Evolutionary conservation across 2,797 vertebrate species (phyloP), one percentile per base, ranked within the genome.

Genomic region (Channallabes apus): DNA sequence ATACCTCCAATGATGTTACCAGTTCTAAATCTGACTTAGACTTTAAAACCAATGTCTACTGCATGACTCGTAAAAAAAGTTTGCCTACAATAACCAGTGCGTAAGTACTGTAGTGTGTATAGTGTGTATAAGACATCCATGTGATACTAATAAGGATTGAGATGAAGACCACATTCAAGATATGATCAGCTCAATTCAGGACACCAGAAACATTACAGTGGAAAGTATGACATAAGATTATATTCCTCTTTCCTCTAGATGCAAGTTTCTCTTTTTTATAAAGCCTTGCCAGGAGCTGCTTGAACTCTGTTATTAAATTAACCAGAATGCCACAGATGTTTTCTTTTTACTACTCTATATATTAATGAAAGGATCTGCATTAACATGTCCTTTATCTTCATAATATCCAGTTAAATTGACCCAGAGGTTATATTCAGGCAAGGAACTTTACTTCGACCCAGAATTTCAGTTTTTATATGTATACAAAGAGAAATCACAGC

Each of bases 251-350:
- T 79, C 24, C 59, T 38, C 24, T 62, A 11, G 12, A n/a, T 79
- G 56, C 75, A 27, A 59, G 9, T 46, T 35, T 38, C 12, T 20
- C 11, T 35, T 58, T 35, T 58, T 58, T 32, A 32, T 84, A 58
- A 87, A 88, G 82, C 89, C 85, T 86, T 88, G 87, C 88, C 89
- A 88, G 56, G 86, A 89, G 91, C 88, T 80, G 85, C 90, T 90
- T 90, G 88, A 86, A 35, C 85, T 89, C 89, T 91, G 88, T 91
- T 91, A 93, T 93, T 92, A 92, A 82, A 81, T 88, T 20, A 80
- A 85, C 84, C 84, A 88, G 90, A 91, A 94, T 90, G 90, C 87
- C 90, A 87, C 73, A 35, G 69, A 90, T 78, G 86, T 38, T 87
- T 82, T 41, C 20, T 71, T 71, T 41, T 27, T 41, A 61, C 67